phyloP scores from a whole-genome alignment of 2,797 vertebrate species.

The Myotis findleyi region DNA sequence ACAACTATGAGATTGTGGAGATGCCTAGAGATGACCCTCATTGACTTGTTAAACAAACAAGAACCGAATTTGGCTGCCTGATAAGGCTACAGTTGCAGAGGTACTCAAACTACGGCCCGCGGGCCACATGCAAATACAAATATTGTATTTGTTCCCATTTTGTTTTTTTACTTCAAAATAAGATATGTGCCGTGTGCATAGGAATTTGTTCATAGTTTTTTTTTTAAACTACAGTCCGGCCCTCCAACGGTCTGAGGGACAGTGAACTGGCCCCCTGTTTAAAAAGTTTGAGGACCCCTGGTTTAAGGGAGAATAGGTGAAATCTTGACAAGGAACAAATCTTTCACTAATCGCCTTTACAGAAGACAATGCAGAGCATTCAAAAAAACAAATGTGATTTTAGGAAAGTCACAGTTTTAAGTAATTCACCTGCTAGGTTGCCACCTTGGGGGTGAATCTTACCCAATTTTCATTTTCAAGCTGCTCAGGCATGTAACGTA shows the following conservation, averaged over 20 bases:
- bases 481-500: not conserved
- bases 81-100: too few species aligned
- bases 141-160: too few species aligned
- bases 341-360: not conserved
- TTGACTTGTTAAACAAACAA: not conserved
- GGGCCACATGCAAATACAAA: too few species aligned
- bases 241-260: too few species aligned
- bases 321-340: not conserved
- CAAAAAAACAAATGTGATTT: not conserved
- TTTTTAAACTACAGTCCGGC: too few species aligned
- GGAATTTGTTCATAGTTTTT: too few species aligned
- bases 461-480: not conserved
- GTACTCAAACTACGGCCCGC: too few species aligned
- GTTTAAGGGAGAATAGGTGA: not conserved
- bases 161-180: too few species aligned
- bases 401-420: not conserved
- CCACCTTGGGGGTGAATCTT: not conserved
- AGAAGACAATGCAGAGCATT: not conserved
- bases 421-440: not conserved
- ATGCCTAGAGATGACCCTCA: not conserved
- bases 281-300: too few species aligned
- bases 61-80: not conserved
- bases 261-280: too few species aligned
- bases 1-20: not conserved
- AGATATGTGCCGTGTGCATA: too few species aligned